These are phyloP conservation scores for Bagarius yarrelli DNA, from an alignment of 2,113 vertebrate genomes.

Conservation along the genomic window DNA sequence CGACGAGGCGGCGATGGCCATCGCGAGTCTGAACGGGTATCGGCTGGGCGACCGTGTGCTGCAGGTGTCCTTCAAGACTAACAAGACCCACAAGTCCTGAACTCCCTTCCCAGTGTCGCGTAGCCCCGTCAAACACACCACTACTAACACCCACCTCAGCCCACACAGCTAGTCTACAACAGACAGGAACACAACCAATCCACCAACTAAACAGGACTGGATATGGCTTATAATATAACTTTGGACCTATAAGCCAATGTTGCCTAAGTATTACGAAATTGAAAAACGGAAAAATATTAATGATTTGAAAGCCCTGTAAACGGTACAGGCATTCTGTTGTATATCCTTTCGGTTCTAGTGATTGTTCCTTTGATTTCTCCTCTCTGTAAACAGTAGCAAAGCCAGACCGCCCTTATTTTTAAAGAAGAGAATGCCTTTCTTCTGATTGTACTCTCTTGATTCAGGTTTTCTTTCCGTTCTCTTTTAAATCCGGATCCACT, in stretches of 20 bases:
- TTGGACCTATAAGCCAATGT: slow-evolving; percentile 99
- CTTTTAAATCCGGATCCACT: slow-evolving; percentile 81
- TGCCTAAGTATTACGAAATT: slow-evolving; percentile 99
- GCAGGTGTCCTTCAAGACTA: slow-evolving; percentile 99
- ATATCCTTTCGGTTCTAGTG: slow-evolving; percentile 76
- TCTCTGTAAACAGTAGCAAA: slow-evolving; percentile 97
- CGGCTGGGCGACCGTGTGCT: slow-evolving; percentile 98
- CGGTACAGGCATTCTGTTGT: slow-evolving; percentile 75
- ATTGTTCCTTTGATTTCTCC: slow-evolving; percentile 91
- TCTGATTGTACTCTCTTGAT: slow-evolving; percentile 76
- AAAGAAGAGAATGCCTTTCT: slow-evolving; percentile 77
- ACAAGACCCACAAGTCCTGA: slow-evolving; percentile 99
- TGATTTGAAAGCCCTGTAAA: slow-evolving; percentile 76
- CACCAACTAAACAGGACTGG: slow-evolving; percentile 85
- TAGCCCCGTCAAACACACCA: slow-evolving; percentile 62
- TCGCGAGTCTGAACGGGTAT: slow-evolving; percentile 99
- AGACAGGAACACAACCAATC: slow-evolving; percentile 84
- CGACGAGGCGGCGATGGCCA: slow-evolving; percentile 99
- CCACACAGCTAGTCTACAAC: slow-evolving; percentile 75
- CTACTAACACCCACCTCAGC: slow-evolving; percentile 74
- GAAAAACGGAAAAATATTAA: slow-evolving; percentile 83
- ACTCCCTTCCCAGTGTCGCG: slow-evolving; percentile 60
- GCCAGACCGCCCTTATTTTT: slow-evolving; percentile 68
- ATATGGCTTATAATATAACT: slow-evolving; percentile 99
- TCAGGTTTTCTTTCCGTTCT: slow-evolving; percentile 72